phyloP scores from a whole-genome alignment of 2,113 vertebrate genomes.

The Passer montanus region DNA sequence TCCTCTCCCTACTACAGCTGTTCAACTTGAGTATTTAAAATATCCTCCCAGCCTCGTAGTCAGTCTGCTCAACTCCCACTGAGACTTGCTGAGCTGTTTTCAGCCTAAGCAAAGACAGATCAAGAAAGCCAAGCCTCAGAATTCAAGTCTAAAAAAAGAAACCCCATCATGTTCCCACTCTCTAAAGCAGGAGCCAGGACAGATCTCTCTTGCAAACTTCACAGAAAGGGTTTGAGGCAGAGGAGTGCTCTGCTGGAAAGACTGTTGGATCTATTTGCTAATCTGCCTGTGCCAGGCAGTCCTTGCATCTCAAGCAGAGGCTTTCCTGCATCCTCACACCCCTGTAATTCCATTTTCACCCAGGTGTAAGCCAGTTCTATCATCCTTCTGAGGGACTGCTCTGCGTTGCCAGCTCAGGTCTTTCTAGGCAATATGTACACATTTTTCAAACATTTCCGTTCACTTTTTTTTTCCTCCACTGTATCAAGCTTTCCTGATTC shows the following conservation, averaged over 20 bases:
- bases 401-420: neutral
- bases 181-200: neutral
- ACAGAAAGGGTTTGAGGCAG: neutral
- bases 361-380: neutral
- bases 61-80: neutral
- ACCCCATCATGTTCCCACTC: neutral
- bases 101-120: neutral
- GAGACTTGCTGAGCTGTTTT: neutral
- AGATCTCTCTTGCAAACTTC: neutral
- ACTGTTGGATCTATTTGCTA: neutral
- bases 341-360: neutral
- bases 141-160: neutral
- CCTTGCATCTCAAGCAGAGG: neutral
- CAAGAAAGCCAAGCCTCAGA: slow-evolving; percentile 17
- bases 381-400: neutral
- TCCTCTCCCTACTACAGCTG: neutral
- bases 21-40: neutral
- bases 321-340: neutral
- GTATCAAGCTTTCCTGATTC: neutral
- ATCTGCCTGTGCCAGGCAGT: neutral
- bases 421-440: neutral
- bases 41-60: neutral
- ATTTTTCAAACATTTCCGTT: neutral
- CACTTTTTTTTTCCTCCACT: neutral
- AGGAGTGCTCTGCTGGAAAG: neutral